Evolutionary conservation across 2,113 vertebrate species (phyloP), one percentile per base, ranked within the genome.

Genomic region (Struthidea cinerea): DNA sequence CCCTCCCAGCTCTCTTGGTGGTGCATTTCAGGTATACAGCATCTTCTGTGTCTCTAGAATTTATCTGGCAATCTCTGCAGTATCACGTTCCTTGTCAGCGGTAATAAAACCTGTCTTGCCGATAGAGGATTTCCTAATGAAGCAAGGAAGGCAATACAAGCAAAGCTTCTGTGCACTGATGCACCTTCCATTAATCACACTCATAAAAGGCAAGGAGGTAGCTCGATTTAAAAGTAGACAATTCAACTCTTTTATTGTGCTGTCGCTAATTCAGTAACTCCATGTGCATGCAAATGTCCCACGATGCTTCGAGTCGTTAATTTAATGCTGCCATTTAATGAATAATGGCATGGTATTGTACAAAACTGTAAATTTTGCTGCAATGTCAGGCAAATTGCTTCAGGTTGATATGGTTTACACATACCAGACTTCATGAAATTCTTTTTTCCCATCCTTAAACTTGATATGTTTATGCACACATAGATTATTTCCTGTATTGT

Each of bases 311-410:
- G 37, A 44, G 22, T 33, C 50, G 57, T 77, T 96, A 93, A 88
- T 96, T 92, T 94, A 92, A 84, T 82, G 74, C 53, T 79, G 41
- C n/a, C 10, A 47, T 93, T 92, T 92, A 92, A 91, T 75, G 90
- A 96, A 91, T 94, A 93, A 92, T 87, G 55, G 46, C 89, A 52
- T 35, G 32, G n/a, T 41, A 65, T 74, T 84, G 71, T 69, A 88
- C 28, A 86, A 76, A 50, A 42, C 75, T 60, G 26, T 68, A 90
- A 93, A 79, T 69, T 61, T 46, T 85, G 52, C 39, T 10, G 23
- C 32, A 71, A 39, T 37, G 53, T 47, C 80, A 73, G 79, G 55
- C 8, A 91, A 84, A 92, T 78, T 83, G 27, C 68, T 84, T 52
- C 41, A 93, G 89, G 71, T 32, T 68, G 44, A 61, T 82, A 32